phyloP scores from a whole-genome alignment of 1,140 invertebrate genomes.

The Hycleus cichorii region DNA sequence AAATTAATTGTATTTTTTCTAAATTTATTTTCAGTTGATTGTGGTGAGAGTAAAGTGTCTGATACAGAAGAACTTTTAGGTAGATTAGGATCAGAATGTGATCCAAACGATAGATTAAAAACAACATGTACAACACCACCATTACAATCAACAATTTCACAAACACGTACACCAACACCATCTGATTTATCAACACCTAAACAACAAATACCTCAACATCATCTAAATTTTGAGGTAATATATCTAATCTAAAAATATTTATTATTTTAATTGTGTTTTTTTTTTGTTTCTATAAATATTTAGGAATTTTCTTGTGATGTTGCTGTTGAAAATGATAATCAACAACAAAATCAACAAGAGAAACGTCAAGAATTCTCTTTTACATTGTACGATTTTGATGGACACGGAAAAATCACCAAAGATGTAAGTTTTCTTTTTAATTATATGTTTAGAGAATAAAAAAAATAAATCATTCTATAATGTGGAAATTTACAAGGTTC shows the following conservation, averaged over 20 bases:
- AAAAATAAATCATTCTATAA: slow-evolving; percentile 12
- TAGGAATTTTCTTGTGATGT: slow-evolving; percentile 85
- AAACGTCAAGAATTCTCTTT: slow-evolving; percentile 79
- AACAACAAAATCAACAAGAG: slow-evolving; percentile 54
- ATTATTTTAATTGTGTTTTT: slow-evolving; percentile 2
- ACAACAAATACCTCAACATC: slow-evolving; percentile 13
- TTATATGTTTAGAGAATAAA: slow-evolving; percentile 13
- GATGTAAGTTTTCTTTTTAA: slow-evolving; percentile 54
- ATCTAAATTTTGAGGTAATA: slow-evolving; percentile 23
- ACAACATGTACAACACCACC: slow-evolving; percentile 16
- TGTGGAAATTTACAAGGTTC: slow-evolving; percentile 18
- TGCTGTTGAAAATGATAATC: slow-evolving; percentile 62
- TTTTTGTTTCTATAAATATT: not conserved
- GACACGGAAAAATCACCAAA: slow-evolving; percentile 84
- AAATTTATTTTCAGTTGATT: slow-evolving; percentile 23
- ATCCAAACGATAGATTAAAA: slow-evolving; percentile 17
- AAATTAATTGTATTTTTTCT: not conserved
- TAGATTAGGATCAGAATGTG: slow-evolving; percentile 16
- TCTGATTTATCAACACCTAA: slow-evolving; percentile 4
- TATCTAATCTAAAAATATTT: not conserved
- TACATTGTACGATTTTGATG: slow-evolving; percentile 85
- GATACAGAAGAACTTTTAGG: slow-evolving; percentile 42
- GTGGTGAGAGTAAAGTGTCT: slow-evolving; percentile 38
- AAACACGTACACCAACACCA: slow-evolving; percentile 1
- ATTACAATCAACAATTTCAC: not conserved